Conservation (phyloP, 2,888 invertebrate genomes). For the Lamellibrachia columna region DNA sequence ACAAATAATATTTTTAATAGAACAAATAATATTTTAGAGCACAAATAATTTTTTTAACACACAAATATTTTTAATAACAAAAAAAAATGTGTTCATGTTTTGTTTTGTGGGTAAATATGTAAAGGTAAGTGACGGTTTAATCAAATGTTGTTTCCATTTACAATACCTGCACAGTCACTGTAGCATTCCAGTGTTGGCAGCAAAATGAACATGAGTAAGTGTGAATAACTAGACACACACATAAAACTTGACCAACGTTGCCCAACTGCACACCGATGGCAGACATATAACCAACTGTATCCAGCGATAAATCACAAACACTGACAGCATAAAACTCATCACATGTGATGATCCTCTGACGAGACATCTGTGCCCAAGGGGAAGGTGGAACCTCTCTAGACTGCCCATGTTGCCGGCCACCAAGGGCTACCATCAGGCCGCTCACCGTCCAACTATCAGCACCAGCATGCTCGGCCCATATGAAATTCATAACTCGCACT, state of each 20-base stretch:
- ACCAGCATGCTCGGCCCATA: not conserved
- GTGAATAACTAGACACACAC: not conserved
- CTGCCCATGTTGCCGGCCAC: not conserved
- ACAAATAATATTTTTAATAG: too few relatives aligned
- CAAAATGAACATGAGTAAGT: not conserved
- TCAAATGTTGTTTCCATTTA: not conserved
- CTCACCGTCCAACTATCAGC: not conserved
- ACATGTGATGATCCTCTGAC: not conserved
- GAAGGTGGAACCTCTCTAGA: not conserved
- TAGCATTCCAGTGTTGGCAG: not conserved
- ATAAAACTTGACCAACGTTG: constrained; percentile 11
- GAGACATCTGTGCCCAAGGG: not conserved
- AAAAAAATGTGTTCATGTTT: too few relatives aligned
- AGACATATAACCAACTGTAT: not conserved
- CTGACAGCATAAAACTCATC: constrained; percentile 16
- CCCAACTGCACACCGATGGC: not conserved
- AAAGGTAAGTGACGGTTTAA: too few relatives aligned
- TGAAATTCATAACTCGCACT: constrained; percentile 9
- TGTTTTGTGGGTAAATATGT: too few relatives aligned
- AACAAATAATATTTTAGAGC: too few relatives aligned
- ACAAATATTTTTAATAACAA: too few relatives aligned
- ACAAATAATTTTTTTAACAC: too few relatives aligned
- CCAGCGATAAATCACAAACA: not conserved
- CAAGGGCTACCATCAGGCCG: not conserved
- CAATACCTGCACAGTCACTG: not conserved